Conservation (phyloP, 2,113 vertebrate genomes). For the Scalopus aquaticus region DNA sequence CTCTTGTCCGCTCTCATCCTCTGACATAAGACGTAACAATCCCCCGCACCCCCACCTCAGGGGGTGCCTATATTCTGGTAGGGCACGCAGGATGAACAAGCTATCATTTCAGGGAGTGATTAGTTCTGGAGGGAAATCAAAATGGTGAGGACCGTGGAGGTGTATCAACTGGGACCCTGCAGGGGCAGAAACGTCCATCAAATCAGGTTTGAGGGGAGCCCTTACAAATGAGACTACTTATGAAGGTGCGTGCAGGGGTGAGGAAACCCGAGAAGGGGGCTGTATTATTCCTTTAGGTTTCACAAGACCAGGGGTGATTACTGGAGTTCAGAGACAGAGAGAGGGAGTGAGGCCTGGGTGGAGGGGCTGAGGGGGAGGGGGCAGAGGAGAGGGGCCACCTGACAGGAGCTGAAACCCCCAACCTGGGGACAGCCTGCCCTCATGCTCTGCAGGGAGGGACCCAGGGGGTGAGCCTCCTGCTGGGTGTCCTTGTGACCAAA, state of each 20-base stretch:
- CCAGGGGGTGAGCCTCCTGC: no score
- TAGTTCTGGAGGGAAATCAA: background rate
- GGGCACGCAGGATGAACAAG: background rate
- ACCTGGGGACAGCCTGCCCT: background rate
- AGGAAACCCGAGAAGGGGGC: background rate
- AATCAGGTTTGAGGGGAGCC: background rate
- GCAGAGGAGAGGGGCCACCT: accelerated
- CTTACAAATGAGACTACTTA: background rate
- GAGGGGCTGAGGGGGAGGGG: background rate
- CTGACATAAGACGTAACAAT: background rate
- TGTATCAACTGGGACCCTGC: background rate
- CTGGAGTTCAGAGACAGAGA: background rate
- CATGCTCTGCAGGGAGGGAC: no score
- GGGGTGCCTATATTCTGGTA: background rate
- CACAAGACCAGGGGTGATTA: no score
- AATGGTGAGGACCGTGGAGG: background rate
- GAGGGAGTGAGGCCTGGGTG: background rate
- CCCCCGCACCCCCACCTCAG: background rate
- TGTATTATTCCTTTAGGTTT: background rate
- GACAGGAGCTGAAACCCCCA: background rate
- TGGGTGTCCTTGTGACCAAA: background rate
- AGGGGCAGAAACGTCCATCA: background rate
- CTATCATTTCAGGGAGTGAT: background rate
- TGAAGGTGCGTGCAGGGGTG: background rate
- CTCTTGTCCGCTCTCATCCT: background rate